Evolutionary conservation across 2,797 vertebrate species (phyloP), one percentile per base, ranked within the genome.

Genomic region (Lagorchestes hirsutus): DNA sequence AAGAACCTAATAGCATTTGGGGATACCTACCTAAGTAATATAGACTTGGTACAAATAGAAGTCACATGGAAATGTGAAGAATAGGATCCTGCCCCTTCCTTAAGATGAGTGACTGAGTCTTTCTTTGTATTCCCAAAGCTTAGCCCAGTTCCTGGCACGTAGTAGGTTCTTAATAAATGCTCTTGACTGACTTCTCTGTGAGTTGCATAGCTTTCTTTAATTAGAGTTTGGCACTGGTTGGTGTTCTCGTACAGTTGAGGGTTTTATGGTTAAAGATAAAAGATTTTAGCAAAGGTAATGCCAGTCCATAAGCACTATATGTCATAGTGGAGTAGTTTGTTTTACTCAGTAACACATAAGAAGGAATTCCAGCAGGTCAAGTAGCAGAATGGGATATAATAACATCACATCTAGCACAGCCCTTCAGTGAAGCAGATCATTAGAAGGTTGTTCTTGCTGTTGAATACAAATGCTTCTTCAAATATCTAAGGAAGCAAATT

Each of bases 221-320:
- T 18, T 67, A 96, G 87, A 91, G 96, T n/a, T 90, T 74, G 54
- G n/a, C n/a, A 90, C 74, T 95, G 94, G 2, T n/a, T 90, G 94
- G n/a, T 57, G 67, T 82, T 82, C 8, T 46, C 46, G 8, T 46
- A 27, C 0, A 9, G 74, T 46, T 82, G 2, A 67, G 95, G 91
- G 93, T 93, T 95, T 94, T 58, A 82, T 91, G 58, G 18, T 22
- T 57, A 90, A 96, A 74, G 28, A 59, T 92, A 93, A 92, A 54
- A 74, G 82, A 90, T 95, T 94, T 95, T 93, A 55, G 55, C 50
- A 95, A 50, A 94, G 28, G 6, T 67, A 67, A 27, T 29, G 4
- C 40, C 52, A 28, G 94, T 92, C 62, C 67, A n/a, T 58, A 50
- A 94, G 58, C 90, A 46, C 58, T 91, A 0, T 24, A 27, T 92